phyloP scores from a whole-genome alignment of 2,888 invertebrate genomes.

The Ectemnius continuus region DNA sequence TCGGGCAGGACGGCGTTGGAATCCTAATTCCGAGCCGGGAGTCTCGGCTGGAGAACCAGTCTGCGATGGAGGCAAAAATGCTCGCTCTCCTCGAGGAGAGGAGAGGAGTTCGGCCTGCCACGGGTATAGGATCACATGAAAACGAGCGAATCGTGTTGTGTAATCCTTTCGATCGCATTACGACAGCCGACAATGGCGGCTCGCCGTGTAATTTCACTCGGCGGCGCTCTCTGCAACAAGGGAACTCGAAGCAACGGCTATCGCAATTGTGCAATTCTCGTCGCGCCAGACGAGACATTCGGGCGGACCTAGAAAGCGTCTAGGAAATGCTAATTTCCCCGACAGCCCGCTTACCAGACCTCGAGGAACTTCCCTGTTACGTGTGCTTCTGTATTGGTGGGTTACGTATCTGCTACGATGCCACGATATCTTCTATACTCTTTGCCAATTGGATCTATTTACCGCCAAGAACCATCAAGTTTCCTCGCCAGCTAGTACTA shows the following conservation, averaged over 20 bases:
- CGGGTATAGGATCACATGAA: constrained; percentile 37
- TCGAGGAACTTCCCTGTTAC: constrained; percentile 25
- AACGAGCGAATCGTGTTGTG: constrained; percentile 41
- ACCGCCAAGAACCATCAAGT: neutral
- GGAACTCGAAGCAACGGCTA: constrained; percentile 38
- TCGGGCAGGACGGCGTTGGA: too few species aligned
- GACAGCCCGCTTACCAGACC: constrained; percentile 7
- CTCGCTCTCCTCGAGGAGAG: too few species aligned
- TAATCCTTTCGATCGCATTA: constrained; percentile 58
- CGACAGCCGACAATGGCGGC: constrained; percentile 56
- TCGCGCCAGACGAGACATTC: constrained; percentile 62
- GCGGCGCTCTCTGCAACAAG: too few species aligned
- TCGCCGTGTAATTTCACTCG: constrained; percentile 55
- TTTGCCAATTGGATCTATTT: constrained; percentile 14
- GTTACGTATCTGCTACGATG: too few species aligned
- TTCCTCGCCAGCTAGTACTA: too few species aligned
- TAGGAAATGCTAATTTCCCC: constrained; percentile 55
- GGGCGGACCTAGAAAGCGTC: constrained; percentile 61
- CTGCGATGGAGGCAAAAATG: too few species aligned
- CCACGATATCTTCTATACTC: neutral
- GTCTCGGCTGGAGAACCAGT: too few species aligned
- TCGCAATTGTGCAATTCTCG: constrained; percentile 61
- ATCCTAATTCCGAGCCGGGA: too few species aligned
- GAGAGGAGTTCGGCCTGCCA: neutral
- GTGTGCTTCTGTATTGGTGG: neutral